These are phyloP conservation scores for Sisyra nigra DNA, from an alignment of 2,888 invertebrate species.

Conservation along the genomic window DNA sequence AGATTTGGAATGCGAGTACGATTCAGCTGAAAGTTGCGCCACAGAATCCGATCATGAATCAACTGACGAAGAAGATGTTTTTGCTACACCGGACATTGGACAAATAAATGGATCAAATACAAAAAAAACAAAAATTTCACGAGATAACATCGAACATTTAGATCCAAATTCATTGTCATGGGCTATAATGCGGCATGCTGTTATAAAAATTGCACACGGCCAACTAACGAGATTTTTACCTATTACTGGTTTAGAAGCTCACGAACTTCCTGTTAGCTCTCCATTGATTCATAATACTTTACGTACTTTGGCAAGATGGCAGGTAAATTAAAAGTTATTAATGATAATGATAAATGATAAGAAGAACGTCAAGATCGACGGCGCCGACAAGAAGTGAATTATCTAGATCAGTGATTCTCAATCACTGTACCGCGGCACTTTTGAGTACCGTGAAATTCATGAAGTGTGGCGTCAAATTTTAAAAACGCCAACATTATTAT, in stretches of 20 bases:
- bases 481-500: no score
- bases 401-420: no score
- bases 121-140: conserved; percentile 27
- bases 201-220: conserved; percentile 66
- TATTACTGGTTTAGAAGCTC: conserved; percentile 26
- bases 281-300: conserved; percentile 84
- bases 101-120: conserved; percentile 21
- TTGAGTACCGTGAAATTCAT: no score
- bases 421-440: no score
- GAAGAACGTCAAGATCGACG: no score
- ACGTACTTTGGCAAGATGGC: conserved; percentile 79
- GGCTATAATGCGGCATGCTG: conserved; percentile 82
- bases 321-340: conserved; percentile 32
- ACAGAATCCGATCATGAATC: conserved; percentile 56
- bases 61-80: conserved; percentile 65
- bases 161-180: conserved; percentile 93
- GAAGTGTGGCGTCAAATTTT: no score
- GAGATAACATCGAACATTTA: conserved; percentile 70
- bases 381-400: no score
- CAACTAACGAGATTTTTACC: conserved; percentile 74
- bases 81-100: conserved; percentile 34
- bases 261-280: conserved; percentile 82
- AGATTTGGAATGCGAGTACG: conserved; percentile 63
- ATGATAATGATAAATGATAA: not conserved
- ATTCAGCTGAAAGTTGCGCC: conserved; percentile 48